phyloP scores from a whole-genome alignment of 2,797 vertebrate genomes.

The Busarellus nigricollis region DNA sequence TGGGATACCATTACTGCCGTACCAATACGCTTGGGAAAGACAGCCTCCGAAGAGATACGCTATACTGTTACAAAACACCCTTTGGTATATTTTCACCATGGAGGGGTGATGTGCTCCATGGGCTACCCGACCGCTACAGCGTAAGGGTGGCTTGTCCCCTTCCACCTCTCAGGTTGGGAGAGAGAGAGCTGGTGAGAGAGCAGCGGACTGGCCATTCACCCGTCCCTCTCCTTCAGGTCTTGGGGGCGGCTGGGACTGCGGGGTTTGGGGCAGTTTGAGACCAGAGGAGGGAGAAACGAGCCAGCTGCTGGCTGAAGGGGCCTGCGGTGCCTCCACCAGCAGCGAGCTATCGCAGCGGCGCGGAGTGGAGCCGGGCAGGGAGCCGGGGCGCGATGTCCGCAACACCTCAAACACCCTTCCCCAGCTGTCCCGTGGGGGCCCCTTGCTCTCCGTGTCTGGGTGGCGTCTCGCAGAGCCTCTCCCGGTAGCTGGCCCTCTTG shows the following conservation, averaged over 20 bases:
- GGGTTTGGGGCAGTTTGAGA: background rate
- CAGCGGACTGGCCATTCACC: background rate
- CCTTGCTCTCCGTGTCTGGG: rapidly evolving
- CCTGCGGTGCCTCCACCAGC: background rate
- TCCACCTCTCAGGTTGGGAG: background rate
- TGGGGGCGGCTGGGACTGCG: too few species aligned
- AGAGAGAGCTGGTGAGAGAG: background rate
- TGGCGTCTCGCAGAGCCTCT: background rate
- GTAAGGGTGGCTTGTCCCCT: background rate
- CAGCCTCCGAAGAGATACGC: background rate
- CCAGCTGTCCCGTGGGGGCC: rapidly evolving
- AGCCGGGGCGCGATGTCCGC: rapidly evolving
- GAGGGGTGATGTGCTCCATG: background rate
- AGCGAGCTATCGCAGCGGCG: background rate
- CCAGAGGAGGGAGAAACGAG: background rate
- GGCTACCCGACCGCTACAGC: background rate
- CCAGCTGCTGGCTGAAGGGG: background rate
- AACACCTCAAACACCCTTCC: rapidly evolving
- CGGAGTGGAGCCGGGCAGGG: rapidly evolving
- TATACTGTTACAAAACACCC: constrained; percentile 40
- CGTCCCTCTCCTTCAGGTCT: too few species aligned
- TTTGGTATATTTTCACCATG: background rate
- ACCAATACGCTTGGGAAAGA: constrained; percentile 32
- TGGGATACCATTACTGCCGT: constrained; percentile 61
- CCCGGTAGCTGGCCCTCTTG: background rate